Evolutionary conservation across 2,797 vertebrate species (phyloP), one percentile per base, ranked within the genome.

Genomic region (Sitta carolinensis): DNA sequence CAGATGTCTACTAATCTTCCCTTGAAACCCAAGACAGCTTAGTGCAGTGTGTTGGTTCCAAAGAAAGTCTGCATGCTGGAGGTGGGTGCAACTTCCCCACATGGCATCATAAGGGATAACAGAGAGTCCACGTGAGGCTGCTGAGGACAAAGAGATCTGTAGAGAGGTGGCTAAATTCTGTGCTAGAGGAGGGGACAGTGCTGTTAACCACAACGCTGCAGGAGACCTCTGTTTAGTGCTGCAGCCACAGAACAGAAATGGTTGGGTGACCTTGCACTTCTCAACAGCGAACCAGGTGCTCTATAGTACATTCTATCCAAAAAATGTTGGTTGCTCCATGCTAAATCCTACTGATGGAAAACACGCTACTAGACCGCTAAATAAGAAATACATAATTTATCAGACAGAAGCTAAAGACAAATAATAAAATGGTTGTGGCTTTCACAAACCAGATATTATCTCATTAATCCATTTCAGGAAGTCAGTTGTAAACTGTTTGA

Each of bases 201-300:
- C 32, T 68, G 21, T 73, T 52, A 50, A 76, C 76, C 34, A 42
- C 29, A 70, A 0, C 27, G 20, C 55, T 55, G 23, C 15, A 57
- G 54, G 8, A 43, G 10, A 34, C 20, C 10, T 75, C 27, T 66
- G 15, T 17, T 80, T 47, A n/a, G 16, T 29, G 38, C n/a, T 80
- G 47, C 48, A 83, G 69, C 30, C 27, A 18, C 1, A 2, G 30
- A 26, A 32, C 40, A 69, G 59, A 67, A 64, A 75, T 42, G 4
- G 0, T 11, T 74, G 34, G 22, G 27, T 72, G n/a, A 36, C 45
- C 34, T 58, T 0, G 0, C 1, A 2, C 47, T 72, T 88, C 16
- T 30, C 36, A 63, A 4, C 22, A 75, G 50, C 5, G 4, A 77
- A 38, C 15, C n/a, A 43, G 6, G 38, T 80, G 62, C 22, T 86